Conservation (phyloP, 1,140 invertebrate species). For the Leucophenga varia region DNA sequence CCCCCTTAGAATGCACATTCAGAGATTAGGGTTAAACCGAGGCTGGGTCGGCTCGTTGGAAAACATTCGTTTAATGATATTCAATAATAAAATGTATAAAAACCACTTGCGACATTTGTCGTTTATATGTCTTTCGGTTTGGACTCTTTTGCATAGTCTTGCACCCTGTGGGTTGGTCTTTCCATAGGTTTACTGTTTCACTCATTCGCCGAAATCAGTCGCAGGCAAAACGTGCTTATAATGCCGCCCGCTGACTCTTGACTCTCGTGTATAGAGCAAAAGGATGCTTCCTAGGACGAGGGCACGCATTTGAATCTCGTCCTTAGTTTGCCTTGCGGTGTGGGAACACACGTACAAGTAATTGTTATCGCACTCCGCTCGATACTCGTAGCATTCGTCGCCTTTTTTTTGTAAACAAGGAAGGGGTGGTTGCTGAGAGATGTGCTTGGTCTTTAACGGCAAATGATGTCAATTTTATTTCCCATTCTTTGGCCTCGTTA, state of each 20-base stretch:
- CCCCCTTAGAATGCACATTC: background rate
- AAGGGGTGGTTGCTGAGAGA: too few species aligned
- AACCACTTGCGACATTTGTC: constrained; percentile 37
- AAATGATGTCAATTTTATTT: constrained; percentile 48
- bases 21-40: background rate
- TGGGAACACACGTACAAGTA: constrained; percentile 26
- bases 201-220: too few species aligned
- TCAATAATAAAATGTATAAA: constrained; percentile 50
- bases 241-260: constrained; percentile 49
- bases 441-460: constrained; percentile 30
- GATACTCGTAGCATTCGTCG: too few species aligned
- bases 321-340: constrained; percentile 6
- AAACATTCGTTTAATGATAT: constrained; percentile 37
- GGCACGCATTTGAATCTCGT: constrained; percentile 16
- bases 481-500: constrained; percentile 12
- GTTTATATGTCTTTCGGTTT: too few species aligned
- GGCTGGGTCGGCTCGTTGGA: too few species aligned
- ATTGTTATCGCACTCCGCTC: constrained; percentile 26
- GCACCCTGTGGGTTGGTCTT: too few species aligned
- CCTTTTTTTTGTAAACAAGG: too few species aligned
- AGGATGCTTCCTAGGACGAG: constrained; percentile 20
- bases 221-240: constrained; percentile 55
- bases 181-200: too few species aligned
- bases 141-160: too few species aligned
- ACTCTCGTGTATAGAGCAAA: constrained; percentile 17